A percentile compares a stretch with the other conserved stretches of the same genome.
Conservation (phyloP, 2,797 vertebrate genomes). For the Diplodus puntazzo region DNA sequence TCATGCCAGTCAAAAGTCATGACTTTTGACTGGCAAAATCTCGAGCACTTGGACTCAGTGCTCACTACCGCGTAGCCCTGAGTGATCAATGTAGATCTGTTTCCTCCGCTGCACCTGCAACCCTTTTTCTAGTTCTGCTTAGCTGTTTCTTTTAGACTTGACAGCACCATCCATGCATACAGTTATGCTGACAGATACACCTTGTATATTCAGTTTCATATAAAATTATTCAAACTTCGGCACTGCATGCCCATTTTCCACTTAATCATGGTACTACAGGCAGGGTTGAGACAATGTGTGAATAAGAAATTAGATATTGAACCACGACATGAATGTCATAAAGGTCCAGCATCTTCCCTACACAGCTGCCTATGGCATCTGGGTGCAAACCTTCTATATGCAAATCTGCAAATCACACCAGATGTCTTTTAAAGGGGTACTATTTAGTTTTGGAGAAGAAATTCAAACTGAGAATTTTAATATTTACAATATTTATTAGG, state of each 20-base stretch:
- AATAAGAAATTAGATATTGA: background rate
- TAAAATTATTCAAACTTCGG: too few species aligned
- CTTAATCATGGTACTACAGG: background rate
- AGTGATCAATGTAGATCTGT: conserved; percentile 1
- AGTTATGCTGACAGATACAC: background rate
- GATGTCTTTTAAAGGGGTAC: background rate
- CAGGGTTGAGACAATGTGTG: background rate
- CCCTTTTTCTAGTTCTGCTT: conserved; percentile 4
- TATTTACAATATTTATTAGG: too few species aligned
- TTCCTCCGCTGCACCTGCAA: conserved; percentile 42
- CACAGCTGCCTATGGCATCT: background rate
- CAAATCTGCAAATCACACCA: background rate
- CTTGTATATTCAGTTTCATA: background rate
- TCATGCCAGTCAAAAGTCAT: too few species aligned
- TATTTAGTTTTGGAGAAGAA: too few species aligned
- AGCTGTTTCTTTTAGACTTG: background rate
- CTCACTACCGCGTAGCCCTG: background rate
- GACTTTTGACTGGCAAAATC: conserved; percentile 5
- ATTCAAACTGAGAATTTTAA: too few species aligned
- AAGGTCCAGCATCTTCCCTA: background rate
- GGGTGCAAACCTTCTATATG: background rate
- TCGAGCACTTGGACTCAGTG: conserved; percentile 3
- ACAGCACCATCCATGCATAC: background rate
- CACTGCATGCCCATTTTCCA: background rate
- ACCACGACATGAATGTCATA: background rate